Percentiles rank a stretch among this genome's conserved stretches.
phyloP scores from a whole-genome alignment of 1,140 invertebrate genomes.

The Lysiphlebus fabarum region DNA sequence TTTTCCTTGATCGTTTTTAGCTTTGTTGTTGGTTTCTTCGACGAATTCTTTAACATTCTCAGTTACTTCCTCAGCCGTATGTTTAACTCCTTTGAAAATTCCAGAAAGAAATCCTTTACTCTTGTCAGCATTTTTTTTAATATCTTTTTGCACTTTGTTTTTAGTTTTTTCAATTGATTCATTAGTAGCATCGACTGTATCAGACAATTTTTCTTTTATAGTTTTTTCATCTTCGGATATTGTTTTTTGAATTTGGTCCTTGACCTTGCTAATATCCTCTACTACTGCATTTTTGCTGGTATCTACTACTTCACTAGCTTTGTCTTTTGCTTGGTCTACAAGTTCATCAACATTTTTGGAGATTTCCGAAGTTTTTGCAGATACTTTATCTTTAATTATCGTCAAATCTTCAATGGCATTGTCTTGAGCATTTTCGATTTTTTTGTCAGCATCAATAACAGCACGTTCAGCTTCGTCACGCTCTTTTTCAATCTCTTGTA shows the following conservation, averaged over 20 bases:
- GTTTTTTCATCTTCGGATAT: conserved; percentile 6
- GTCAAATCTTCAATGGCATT: background rate
- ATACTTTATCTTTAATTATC: too few species aligned
- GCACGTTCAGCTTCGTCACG: conserved; percentile 20
- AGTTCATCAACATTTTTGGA: too few species aligned
- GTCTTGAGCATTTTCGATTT: conserved; percentile 23
- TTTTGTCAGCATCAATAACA: background rate
- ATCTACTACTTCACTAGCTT: conserved; percentile 6
- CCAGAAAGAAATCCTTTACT: conserved; percentile 31
- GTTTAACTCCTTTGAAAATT: conserved; percentile 35
- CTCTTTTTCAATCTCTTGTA: conserved; percentile 27
- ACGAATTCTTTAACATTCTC: conserved; percentile 35
- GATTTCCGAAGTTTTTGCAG: too few species aligned
- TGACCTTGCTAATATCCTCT: conserved; percentile 23
- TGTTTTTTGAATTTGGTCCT: conserved; percentile 23
- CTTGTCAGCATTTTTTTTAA: conserved; percentile 38
- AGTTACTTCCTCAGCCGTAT: conserved; percentile 31
- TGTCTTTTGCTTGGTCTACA: conserved; percentile 17
- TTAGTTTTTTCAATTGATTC: conserved; percentile 14
- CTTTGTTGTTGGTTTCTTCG: conserved; percentile 34
- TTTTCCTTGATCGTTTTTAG: conserved; percentile 24
- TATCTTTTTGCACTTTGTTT: conserved; percentile 21
- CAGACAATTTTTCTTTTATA: conserved; percentile 17
- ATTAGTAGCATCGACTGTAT: background rate
- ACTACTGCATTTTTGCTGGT: conserved; percentile 28